These are phyloP conservation scores for Okapia johnstoni DNA, from an alignment of 2,113 vertebrate species.

Conservation along the genomic window DNA sequence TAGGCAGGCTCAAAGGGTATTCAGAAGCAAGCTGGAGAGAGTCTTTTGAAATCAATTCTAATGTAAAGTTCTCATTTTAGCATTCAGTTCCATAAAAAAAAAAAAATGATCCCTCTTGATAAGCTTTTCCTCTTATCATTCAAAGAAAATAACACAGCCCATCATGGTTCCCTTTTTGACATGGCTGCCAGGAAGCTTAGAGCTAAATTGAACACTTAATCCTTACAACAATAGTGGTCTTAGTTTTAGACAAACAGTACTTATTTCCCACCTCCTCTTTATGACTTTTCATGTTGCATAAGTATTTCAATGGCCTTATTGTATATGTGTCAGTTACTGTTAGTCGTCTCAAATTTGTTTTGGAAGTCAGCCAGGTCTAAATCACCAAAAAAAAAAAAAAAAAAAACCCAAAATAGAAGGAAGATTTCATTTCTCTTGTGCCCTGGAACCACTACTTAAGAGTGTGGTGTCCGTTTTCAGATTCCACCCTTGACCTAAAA, in stretches of 20 bases:
- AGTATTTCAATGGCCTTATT: slow-evolving; percentile 49
- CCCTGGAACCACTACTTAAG: background rate
- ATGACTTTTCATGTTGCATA: slow-evolving; percentile 26
- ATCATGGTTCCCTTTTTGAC: slow-evolving; percentile 18
- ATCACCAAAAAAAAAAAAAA: background rate
- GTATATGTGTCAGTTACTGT: slow-evolving; percentile 29
- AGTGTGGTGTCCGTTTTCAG: background rate
- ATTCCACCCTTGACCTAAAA: background rate
- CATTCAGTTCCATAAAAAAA: background rate
- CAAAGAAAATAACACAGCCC: background rate
- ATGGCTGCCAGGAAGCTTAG: slow-evolving; percentile 38
- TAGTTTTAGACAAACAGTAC: background rate
- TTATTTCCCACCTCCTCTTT: background rate
- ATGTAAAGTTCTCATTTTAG: slow-evolving; percentile 2
- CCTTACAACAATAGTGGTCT: background rate
- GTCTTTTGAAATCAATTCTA: background rate
- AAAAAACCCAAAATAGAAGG: slow-evolving; percentile 20
- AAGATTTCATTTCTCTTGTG: slow-evolving; percentile 38
- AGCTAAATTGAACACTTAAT: slow-evolving; percentile 34
- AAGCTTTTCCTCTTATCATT: background rate
- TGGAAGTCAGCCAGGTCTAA: slow-evolving; percentile 56
- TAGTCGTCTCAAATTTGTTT: slow-evolving; percentile 35
- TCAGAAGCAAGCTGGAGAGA: slow-evolving; percentile 13
- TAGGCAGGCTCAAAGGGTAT: background rate
- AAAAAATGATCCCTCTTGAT: background rate